Evolutionary conservation across 2,888 invertebrate species (phyloP).

Genomic region (Oeneis ivallda): DNA sequence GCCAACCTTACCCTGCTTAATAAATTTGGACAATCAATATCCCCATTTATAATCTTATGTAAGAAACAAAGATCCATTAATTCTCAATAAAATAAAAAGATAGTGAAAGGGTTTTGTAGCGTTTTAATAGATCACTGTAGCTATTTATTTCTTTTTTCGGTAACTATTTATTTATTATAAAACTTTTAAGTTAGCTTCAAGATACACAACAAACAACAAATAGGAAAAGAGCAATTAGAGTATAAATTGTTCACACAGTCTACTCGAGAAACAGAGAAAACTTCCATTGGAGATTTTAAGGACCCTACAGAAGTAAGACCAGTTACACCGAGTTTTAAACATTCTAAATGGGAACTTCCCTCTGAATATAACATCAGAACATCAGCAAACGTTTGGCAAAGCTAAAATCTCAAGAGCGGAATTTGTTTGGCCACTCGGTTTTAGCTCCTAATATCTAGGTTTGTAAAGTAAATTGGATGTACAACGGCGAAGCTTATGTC

Average conservation of each 20-base stretch:
- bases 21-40: too few species aligned
- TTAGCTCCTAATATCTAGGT: slow-evolving; percentile 7
- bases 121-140: too few species aligned
- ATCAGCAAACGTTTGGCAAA: slow-evolving; percentile 3
- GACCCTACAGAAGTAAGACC: background rate
- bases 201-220: background rate
- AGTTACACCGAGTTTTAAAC: slow-evolving; percentile 5
- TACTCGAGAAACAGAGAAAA: background rate
- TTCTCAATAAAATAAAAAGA: too few species aligned
- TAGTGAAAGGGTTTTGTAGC: too few species aligned
- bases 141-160: too few species aligned
- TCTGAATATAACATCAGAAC: slow-evolving; percentile 4
- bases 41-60: too few species aligned
- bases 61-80: too few species aligned
- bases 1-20: too few species aligned
- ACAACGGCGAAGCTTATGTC: background rate
- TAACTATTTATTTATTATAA: too few species aligned
- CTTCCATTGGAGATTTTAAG: slow-evolving; percentile 5
- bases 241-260: slow-evolving; percentile 7
- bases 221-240: slow-evolving; percentile 7
- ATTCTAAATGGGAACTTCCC: slow-evolving; percentile 3
- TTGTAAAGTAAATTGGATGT: slow-evolving; percentile 3
- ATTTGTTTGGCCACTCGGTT: slow-evolving; percentile 4
- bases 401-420: slow-evolving; percentile 10
- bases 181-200: too few species aligned